Evolutionary conservation across 2,888 invertebrate genomes (phyloP).

Genomic region (Drosophila suboccidentalis): DNA sequence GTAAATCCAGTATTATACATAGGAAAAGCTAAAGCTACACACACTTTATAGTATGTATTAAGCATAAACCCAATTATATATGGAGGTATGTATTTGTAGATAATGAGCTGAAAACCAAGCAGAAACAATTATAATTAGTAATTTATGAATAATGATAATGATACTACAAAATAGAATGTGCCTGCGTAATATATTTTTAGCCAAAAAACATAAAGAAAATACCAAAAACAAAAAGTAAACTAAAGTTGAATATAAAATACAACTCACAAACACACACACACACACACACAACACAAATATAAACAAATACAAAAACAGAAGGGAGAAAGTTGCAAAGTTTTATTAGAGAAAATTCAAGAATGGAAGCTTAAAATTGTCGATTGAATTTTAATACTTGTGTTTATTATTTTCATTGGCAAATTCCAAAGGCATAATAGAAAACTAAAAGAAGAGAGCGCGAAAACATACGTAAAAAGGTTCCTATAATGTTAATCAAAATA

Average conservation of each 20-base stretch:
- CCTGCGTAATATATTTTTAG: slow-evolving; percentile 85
- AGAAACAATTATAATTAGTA: slow-evolving; percentile 66
- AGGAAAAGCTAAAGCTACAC: slow-evolving; percentile 44
- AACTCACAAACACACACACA: slow-evolving; percentile 44
- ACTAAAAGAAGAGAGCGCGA: slow-evolving; percentile 24
- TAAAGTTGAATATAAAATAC: slow-evolving; percentile 56
- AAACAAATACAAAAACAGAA: slow-evolving; percentile 25
- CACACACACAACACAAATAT: slow-evolving; percentile 16
- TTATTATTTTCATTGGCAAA: slow-evolving; percentile 18
- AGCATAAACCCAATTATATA: slow-evolving; percentile 12
- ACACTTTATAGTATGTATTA: slow-evolving; percentile 33
- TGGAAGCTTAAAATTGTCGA: slow-evolving; percentile 51
- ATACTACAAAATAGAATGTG: slow-evolving; percentile 85
- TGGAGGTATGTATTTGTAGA: slow-evolving; percentile 72
- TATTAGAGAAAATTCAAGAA: slow-evolving; percentile 50
- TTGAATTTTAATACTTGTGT: slow-evolving; percentile 30
- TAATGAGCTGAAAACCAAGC: slow-evolving; percentile 78
- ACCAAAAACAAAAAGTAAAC: slow-evolving; percentile 35
- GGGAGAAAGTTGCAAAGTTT: slow-evolving; percentile 42
- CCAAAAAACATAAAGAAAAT: slow-evolving; percentile 66
- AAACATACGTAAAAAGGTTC: slow-evolving; percentile 85
- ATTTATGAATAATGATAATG: slow-evolving; percentile 78
- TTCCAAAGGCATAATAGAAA: slow-evolving; percentile 10
- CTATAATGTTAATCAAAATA: slow-evolving; percentile 85
- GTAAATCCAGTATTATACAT: slow-evolving; percentile 62